Evolutionary conservation across 2,113 vertebrate species (phyloP).

Genomic region (Xiphophorus couchianus): DNA sequence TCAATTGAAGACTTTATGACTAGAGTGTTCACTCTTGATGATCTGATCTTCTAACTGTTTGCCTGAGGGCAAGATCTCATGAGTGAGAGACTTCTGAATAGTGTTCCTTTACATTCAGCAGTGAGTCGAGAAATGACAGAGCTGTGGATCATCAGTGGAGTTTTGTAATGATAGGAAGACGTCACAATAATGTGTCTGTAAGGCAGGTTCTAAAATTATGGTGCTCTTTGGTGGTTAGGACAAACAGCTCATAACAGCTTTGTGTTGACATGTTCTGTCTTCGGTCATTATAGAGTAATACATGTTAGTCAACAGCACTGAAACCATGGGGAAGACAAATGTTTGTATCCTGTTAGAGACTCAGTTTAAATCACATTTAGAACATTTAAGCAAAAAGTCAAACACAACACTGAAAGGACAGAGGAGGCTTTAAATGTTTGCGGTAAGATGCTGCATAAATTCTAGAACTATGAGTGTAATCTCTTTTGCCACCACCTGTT

Average conservation of each 20-base stretch:
- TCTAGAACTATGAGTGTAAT: too few relatives aligned
- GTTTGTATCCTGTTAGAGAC: background rate
- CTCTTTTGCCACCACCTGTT: too few relatives aligned
- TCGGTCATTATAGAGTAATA: background rate
- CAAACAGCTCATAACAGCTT: background rate
- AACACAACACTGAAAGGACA: too few relatives aligned
- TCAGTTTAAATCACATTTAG: background rate
- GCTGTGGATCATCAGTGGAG: conserved; percentile 8
- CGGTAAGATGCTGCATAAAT: too few relatives aligned
- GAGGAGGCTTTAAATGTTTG: too few relatives aligned
- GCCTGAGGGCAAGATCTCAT: background rate
- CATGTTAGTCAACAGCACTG: background rate
- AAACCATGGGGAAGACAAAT: background rate
- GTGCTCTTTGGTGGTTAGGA: conserved; percentile 16
- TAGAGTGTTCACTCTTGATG: conserved; percentile 7
- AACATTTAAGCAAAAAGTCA: too few relatives aligned
- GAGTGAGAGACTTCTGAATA: background rate
- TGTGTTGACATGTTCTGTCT: background rate
- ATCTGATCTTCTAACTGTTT: conserved; percentile 9
- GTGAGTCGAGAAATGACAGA: conserved; percentile 48
- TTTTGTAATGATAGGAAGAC: conserved; percentile 35
- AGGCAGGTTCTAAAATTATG: conserved; percentile 27
- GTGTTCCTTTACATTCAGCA: background rate
- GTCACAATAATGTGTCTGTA: background rate
- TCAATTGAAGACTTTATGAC: too few relatives aligned